A percentile compares a stretch with the other conserved stretches of the same genome.
Evolutionary conservation across 2,888 invertebrate species (phyloP).

Genomic region (Cataglyphis livida): DNA sequence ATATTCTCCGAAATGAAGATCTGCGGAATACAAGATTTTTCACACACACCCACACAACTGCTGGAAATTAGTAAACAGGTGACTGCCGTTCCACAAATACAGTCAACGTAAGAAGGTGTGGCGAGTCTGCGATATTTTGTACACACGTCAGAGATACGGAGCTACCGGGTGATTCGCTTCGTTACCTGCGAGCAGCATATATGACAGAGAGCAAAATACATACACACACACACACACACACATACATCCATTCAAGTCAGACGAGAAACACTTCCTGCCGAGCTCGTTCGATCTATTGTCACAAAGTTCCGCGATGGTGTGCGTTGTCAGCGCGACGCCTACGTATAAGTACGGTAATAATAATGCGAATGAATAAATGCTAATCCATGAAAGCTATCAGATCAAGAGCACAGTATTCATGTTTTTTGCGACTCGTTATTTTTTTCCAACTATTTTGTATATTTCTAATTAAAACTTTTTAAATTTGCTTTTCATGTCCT

Average conservation of each 20-base stretch:
- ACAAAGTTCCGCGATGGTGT: constrained; percentile 63
- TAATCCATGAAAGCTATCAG: constrained; percentile 29
- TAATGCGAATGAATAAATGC: constrained; percentile 28
- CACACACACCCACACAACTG: not conserved
- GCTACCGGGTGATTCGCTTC: constrained; percentile 74
- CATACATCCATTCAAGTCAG: constrained; percentile 77
- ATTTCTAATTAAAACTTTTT: constrained; percentile 20
- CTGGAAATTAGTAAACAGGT: constrained; percentile 2
- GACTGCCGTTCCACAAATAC: not conserved
- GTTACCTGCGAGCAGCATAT: constrained; percentile 72
- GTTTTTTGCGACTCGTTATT: not conserved
- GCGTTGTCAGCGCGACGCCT: constrained; percentile 4
- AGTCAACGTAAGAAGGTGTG: not conserved
- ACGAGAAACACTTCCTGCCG: constrained; percentile 80
- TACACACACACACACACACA: constrained; percentile 44
- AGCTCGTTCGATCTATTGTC: constrained; percentile 78
- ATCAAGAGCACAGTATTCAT: constrained; percentile 21
- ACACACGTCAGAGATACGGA: constrained; percentile 26
- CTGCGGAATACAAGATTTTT: not conserved
- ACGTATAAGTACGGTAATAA: not conserved
- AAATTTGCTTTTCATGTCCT: constrained; percentile 1
- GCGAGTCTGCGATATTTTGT: not conserved
- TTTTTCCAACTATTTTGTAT: not conserved
- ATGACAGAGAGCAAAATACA: constrained; percentile 63
- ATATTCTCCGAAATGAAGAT: not conserved